Percentiles rank a stretch among this genome's conserved stretches.
phyloP scores from a whole-genome alignment of 35 echinoderm and acorn worm species.

The Ophiothrix spiculata region DNA sequence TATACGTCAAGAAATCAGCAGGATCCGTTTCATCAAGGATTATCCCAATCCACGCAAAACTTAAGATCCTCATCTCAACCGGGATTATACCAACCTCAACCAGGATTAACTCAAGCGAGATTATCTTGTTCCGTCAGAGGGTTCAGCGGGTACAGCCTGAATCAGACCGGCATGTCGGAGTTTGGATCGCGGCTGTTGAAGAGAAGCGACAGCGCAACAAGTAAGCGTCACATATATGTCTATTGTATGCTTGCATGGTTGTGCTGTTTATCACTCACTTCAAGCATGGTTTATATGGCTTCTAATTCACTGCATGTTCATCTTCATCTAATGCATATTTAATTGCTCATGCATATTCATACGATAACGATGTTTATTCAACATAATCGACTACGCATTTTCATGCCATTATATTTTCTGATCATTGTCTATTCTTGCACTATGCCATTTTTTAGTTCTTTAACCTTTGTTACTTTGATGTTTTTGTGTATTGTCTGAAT shows the following conservation, averaged over 20 bases:
- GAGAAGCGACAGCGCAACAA: conserved; percentile 44
- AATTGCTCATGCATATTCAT: no score
- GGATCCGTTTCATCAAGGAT: conserved; percentile 1
- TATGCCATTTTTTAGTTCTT: no score
- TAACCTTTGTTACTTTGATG: no score
- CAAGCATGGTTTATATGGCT: background rate
- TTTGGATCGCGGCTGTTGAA: background rate
- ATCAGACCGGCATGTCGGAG: background rate
- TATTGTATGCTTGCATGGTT: background rate
- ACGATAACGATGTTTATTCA: no score
- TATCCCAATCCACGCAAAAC: background rate
- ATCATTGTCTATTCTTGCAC: no score
- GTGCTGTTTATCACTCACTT: background rate
- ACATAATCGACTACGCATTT: no score
- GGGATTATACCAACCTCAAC: no score
- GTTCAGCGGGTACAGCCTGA: background rate
- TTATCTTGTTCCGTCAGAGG: background rate
- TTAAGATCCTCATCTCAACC: background rate
- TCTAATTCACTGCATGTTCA: background rate
- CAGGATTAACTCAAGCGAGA: background rate
- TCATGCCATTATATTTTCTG: no score
- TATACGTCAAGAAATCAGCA: background rate
- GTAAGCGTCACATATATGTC: background rate
- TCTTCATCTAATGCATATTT: conserved; percentile 2
- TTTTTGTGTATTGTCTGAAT: no score